Conservation (phyloP, 2,888 invertebrate species). For the Ecliptopera silaceata region DNA sequence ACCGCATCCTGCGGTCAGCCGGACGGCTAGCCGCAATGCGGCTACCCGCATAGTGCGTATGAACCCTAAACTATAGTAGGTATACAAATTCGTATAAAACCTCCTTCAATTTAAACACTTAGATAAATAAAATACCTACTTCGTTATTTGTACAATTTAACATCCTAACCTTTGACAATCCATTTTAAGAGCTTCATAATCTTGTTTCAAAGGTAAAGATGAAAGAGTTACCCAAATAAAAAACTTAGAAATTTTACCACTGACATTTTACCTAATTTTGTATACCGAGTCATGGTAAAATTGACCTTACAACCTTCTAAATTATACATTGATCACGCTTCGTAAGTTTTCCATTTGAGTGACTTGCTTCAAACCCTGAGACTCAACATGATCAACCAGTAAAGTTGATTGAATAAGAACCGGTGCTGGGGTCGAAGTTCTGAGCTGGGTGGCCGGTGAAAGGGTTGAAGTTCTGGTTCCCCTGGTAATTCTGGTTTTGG, state of each 20-base stretch:
- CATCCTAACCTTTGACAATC: background rate
- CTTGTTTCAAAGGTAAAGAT: background rate
- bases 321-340: too few species aligned
- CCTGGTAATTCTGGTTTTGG: conserved; percentile 60
- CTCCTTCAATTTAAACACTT: conserved; percentile 1
- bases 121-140: conserved; percentile 10
- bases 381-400: conserved; percentile 72
- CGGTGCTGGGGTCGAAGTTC: conserved; percentile 88
- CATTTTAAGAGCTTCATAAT: too few species aligned
- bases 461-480: conserved; percentile 66
- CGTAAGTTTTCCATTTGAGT: background rate
- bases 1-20: too few species aligned
- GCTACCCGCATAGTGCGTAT: too few species aligned
- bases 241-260: too few species aligned
- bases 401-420: conserved; percentile 91
- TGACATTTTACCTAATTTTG: too few species aligned
- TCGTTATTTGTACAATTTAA: conserved; percentile 27
- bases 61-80: too few species aligned
- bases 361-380: conserved; percentile 4
- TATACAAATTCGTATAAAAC: conserved; percentile 38
- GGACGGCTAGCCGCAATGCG: too few species aligned
- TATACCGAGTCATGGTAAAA: background rate
- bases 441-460: conserved; percentile 87
- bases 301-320: background rate
- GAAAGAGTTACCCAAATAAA: conserved; percentile 10